Base-by-base conservation (phyloP, 2,888 invertebrate genomes). In the Rhagium mordax region DNA sequence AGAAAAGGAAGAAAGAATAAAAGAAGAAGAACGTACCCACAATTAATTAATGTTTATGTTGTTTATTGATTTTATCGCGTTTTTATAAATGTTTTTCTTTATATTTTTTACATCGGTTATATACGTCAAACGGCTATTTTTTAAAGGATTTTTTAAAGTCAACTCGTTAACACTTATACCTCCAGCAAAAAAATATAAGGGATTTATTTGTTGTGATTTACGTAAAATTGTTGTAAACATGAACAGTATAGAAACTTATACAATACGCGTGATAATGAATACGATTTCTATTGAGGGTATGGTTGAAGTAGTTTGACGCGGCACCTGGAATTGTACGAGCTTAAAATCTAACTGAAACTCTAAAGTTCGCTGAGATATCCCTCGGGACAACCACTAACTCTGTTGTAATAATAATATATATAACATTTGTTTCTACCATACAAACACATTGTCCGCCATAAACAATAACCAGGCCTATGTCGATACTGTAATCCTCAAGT, bases 331-430 rank as follows among this genome's bases (percentile, higher is more conserved):
- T 51, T 51, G 8, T 20, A 8, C 13, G 51, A 5, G 51, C 51
- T 51, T 51, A 51, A 49, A 18, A 51, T 51, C 51, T 51, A 20
- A 13, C 20, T 51, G 51, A 51, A 51, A 51, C 20, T 49, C 33
- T 41, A 41, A 41, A 41, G 41, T 41, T 41, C 13, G 41, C n/a
- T n/a, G 41, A 10, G 41, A 41, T 41, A 4, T 41, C 41, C 41
- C 41, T 4, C 13, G n/a, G 41, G 41, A 41, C n/a, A 3, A 41
- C 41, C n/a, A 41, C n/a, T 41, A 41, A 41, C n/a, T n/a, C 33
- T 33, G 10, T 33, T 33, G 33, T 33, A 33, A 33, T 33, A 33
- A 33, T 33, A n/a, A n/a, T n/a, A 33, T 29, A 29, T 33, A 10
- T 33, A 13, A 33, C 3, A 10, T 33, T 10, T 10, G 10, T 13